phyloP scores from a whole-genome alignment of 2,113 vertebrate species.

The Circaetus gallicus region DNA sequence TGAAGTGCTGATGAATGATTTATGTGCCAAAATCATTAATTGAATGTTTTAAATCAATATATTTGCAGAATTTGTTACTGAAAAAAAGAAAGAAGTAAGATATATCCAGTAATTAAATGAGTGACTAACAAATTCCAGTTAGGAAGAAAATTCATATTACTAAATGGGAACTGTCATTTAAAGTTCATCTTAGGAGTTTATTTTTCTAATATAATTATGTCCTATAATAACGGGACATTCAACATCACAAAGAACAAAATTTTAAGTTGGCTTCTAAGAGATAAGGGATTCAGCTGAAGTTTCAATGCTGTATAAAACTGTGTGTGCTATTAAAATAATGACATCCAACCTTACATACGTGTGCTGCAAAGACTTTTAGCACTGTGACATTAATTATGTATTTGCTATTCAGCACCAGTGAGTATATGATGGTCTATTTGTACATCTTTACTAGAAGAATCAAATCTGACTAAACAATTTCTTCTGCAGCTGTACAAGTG shows the following conservation, averaged over 20 bases:
- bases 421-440: not conserved
- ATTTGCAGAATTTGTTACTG: not conserved
- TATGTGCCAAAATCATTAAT: not conserved
- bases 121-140: not conserved
- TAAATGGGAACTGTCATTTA: not conserved
- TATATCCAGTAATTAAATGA: not conserved
- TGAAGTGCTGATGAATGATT: not conserved
- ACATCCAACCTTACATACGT: not conserved
- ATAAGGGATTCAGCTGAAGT: not conserved
- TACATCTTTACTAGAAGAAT: not conserved
- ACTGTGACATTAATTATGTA: not conserved
- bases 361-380: not conserved
- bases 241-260: not conserved
- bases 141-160: not conserved
- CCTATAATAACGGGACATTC: not conserved
- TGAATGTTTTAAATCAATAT: not conserved
- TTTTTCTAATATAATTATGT: not conserved
- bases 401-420: not conserved
- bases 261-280: not conserved
- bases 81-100: not conserved
- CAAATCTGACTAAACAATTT: not conserved
- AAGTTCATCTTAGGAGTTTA: not conserved
- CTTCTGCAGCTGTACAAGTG: not conserved
- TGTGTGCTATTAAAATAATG: not conserved
- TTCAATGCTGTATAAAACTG: not conserved